Conservation (phyloP, 2,113 vertebrate species). For the Cisticola juncidis region DNA sequence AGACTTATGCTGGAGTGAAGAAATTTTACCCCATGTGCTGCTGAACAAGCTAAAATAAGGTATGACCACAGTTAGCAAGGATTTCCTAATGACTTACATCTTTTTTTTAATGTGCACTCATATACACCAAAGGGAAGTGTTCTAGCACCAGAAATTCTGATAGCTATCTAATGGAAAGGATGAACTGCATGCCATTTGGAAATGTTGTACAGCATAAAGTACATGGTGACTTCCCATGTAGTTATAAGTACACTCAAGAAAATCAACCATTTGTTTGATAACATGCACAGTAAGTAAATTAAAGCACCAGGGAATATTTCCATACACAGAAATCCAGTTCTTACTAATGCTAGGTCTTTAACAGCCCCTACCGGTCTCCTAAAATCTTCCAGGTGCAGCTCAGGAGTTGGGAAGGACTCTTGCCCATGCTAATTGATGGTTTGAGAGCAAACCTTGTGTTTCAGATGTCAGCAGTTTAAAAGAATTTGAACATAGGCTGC, state of each 20-base stretch:
- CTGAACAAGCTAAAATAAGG: not conserved
- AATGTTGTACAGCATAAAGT: not conserved
- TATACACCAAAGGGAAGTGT: not conserved
- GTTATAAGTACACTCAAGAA: not conserved
- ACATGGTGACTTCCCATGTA: not conserved
- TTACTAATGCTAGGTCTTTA: not conserved
- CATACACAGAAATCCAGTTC: not conserved
- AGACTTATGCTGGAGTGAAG: not conserved
- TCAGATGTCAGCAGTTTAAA: not conserved
- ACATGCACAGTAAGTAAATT: not conserved
- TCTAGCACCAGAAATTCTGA: not conserved
- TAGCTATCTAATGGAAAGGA: not conserved
- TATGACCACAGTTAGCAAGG: not conserved
- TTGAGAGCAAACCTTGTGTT: not conserved
- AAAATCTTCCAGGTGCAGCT: not conserved
- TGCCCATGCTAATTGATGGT: not conserved
- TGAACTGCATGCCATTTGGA: not conserved
- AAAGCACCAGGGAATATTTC: not conserved
- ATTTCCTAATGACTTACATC: not conserved
- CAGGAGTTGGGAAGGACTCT: not conserved
- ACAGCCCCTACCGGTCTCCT: not conserved
- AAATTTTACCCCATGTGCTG: not conserved
- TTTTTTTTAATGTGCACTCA: not conserved
- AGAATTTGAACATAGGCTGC: not conserved
- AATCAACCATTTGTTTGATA: not conserved